These are phyloP conservation scores for Alouatta palliata DNA, from an alignment of 2,113 vertebrate species.

Conservation along the genomic window DNA sequence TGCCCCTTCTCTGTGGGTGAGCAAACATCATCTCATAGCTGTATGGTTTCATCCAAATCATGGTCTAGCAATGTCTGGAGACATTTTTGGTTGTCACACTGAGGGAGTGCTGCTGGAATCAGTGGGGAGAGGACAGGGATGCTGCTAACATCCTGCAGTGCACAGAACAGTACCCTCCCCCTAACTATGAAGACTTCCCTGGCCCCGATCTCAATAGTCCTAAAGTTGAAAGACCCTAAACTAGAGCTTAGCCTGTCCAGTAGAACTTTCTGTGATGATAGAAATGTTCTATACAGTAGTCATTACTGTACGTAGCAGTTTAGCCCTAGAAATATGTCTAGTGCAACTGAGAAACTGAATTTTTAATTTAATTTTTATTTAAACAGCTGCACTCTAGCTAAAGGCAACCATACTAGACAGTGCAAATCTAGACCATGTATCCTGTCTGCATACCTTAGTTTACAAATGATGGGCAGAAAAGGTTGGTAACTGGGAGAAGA, in stretches of 20 bases:
- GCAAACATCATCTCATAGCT: neutral
- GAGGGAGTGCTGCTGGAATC: neutral
- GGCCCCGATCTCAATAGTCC: neutral
- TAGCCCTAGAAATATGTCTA: neutral
- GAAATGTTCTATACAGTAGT: neutral
- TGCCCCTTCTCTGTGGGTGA: neutral
- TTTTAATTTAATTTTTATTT: constrained; percentile 37
- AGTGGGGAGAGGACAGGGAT: neutral
- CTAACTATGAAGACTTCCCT: neutral
- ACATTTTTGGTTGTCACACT: constrained; percentile 1
- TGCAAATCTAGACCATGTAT: neutral
- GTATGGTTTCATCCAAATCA: neutral
- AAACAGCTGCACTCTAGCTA: neutral
- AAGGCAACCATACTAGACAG: neutral
- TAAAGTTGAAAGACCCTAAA: neutral
- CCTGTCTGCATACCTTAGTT: neutral
- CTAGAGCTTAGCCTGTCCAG: neutral
- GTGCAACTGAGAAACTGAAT: neutral
- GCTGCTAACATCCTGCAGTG: neutral
- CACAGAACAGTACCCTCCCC: neutral
- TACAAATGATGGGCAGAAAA: constrained; percentile 16
- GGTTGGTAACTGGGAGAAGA: neutral
- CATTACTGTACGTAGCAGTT: neutral
- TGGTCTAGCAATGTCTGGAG: neutral
- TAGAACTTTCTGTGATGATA: neutral